Conservation (phyloP, 2,113 vertebrate genomes). For the Neodontobutis hainanensis region DNA sequence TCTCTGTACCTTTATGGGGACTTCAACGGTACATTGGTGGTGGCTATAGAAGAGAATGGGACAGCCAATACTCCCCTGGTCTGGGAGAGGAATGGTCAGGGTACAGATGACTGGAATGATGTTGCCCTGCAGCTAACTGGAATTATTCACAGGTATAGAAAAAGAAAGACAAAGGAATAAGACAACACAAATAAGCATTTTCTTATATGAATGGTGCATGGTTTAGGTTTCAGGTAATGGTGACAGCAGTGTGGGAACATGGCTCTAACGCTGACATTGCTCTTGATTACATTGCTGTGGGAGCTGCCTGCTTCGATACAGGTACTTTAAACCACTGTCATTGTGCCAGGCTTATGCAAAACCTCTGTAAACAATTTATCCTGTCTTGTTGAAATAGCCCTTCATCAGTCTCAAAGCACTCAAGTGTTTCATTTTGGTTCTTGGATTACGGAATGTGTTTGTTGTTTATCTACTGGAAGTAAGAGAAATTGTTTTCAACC, state of each 20-base stretch:
- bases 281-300: slow-evolving; percentile 85
- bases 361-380: neutral
- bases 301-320: slow-evolving; percentile 80
- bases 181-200: no score
- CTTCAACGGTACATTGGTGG: slow-evolving; percentile 85
- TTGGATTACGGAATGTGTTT: no score
- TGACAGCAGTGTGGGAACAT: slow-evolving; percentile 81
- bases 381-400: no score
- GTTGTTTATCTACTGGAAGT: no score
- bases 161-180: neutral
- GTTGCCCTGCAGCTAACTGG: slow-evolving; percentile 80
- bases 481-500: no score
- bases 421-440: no score
- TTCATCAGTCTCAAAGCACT: no score
- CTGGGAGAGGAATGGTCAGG: slow-evolving; percentile 80
- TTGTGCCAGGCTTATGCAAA: no score
- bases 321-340: slow-evolving; percentile 65
- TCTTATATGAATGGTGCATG: neutral
- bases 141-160: slow-evolving; percentile 77
- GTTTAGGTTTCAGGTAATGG: slow-evolving; percentile 82
- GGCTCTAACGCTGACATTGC: slow-evolving; percentile 85
- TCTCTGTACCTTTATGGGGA: slow-evolving; percentile 82
- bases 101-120: slow-evolving; percentile 82
- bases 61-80: slow-evolving; percentile 50
- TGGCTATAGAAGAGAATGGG: slow-evolving; percentile 78